Percentiles rank a stretch among this genome's conserved stretches.
phyloP scores from a whole-genome alignment of 2,113 vertebrate species.

The Ptilorrhoa leucosticta region DNA sequence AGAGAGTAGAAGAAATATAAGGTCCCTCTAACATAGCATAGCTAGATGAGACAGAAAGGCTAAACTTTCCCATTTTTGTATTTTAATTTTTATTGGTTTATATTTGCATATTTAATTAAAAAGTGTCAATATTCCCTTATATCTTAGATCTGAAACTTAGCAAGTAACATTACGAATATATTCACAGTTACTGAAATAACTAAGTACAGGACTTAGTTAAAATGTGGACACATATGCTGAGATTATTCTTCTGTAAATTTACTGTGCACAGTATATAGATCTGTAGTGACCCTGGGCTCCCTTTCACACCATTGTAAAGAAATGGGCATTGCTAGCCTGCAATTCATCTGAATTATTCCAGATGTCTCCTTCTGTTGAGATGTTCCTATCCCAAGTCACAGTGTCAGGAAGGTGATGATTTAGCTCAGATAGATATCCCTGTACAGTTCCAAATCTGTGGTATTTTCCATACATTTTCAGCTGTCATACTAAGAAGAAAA shows the following conservation, averaged over 20 bases:
- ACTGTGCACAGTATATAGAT: background rate
- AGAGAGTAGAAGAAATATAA: background rate
- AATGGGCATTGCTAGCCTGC: fast-evolving
- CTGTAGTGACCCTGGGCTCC: background rate
- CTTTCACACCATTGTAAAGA: background rate
- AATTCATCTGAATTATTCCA: background rate
- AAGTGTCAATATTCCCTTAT: background rate
- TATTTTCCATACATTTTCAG: background rate
- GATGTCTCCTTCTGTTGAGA: background rate
- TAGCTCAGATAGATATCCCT: background rate
- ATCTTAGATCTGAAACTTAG: background rate
- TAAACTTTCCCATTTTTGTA: background rate
- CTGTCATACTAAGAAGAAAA: background rate
- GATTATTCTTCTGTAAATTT: background rate
- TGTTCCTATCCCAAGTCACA: background rate
- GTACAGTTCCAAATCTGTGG: background rate
- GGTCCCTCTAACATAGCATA: background rate
- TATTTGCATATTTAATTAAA: background rate
- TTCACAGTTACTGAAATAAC: background rate
- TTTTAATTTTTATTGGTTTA: background rate
- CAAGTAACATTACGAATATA: background rate
- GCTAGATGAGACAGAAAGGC: background rate
- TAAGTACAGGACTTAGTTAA: background rate
- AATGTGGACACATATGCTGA: background rate
- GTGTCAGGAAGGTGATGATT: background rate